Base-by-base conservation (phyloP, 2,888 invertebrate species). In the Cheilosia scutellata region DNA sequence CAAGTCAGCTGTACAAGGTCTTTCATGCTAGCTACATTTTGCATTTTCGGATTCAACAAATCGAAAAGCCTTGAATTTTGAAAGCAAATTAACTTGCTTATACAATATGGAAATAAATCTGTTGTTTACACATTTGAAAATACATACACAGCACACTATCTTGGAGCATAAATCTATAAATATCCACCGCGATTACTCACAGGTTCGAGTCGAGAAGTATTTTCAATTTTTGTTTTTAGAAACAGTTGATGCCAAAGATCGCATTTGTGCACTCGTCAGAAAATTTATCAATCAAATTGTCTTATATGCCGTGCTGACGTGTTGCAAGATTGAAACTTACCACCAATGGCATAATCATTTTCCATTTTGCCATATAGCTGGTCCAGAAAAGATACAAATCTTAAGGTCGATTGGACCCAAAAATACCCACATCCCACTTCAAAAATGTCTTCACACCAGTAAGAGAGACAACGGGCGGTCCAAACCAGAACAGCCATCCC, bases 51-150 rank as follows among this genome's bases (percentile, higher is more conserved):
- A 44, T 42, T 25, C 11, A 58, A 71, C 13, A 71, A 27, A 31
- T 16, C 42, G 25, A 5, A 3, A 33, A 76, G 68, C 76, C 76
- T 76, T 76, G 76, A 76, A 66, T 60, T 68, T 76, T 76, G 66
- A 76, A 66, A 76, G 51, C 76, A 25, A 65, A 58, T 68, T 31
- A 42, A 76, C 37, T 49, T 60, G 42, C 27, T 47, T 49, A 20
- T n/a, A n/a, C 9, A 40, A 60, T 60, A 51, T 33, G 66, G 60
- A 76, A 76, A 76, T 60, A 68, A 60, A 60, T 60, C 60, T 65
- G 58, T 60, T 76, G 76, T 76, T 76, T 76, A 68, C 42, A 66
- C 66, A 33, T 51, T 42, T 31, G 49, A 51, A 51, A 72, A 72
- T 53, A 62, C 51, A 51, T 51, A 27, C 20, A 49, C 44, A 44